Conservation (phyloP, 2,888 invertebrate species). For the Erebia palarica region DNA sequence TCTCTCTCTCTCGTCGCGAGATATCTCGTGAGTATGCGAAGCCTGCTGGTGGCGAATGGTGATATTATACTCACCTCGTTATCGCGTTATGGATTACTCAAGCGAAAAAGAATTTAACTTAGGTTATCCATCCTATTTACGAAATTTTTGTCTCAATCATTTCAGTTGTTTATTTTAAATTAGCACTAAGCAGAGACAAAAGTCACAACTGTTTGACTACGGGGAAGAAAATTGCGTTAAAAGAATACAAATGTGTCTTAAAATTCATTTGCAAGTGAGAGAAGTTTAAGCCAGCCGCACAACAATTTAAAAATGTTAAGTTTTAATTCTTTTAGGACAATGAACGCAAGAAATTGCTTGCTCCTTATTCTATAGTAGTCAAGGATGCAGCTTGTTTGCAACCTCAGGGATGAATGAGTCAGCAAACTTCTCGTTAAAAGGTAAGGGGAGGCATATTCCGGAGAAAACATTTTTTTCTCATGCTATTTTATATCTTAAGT, state of each 20-base stretch:
- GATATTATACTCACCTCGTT: too few species aligned
- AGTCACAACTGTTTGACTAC: too few species aligned
- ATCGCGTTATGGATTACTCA: too few species aligned
- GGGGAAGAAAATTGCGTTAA: too few species aligned
- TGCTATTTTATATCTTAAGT: constrained; percentile 8
- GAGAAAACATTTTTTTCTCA: background rate
- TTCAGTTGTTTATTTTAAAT: too few species aligned
- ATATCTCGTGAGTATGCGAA: too few species aligned
- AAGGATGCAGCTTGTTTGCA: background rate
- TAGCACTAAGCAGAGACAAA: too few species aligned
- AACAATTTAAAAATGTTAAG: background rate
- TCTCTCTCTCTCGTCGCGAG: too few species aligned
- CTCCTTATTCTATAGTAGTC: background rate
- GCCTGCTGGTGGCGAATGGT: too few species aligned
- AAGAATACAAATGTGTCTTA: background rate
- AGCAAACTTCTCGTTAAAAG: constrained; percentile 6
- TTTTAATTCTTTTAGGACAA: background rate
- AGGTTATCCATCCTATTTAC: too few species aligned
- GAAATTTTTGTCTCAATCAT: too few species aligned
- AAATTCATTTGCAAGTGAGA: background rate
- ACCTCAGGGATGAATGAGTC: constrained; percentile 3
- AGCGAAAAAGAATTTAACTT: too few species aligned
- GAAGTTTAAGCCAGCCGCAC: background rate
- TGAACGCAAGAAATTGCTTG: background rate
- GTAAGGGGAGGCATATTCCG: background rate